Percentiles rank a stretch among this genome's conserved stretches.
These are phyloP conservation scores for Zaprionus taronus DNA, from an alignment of 1,140 invertebrate genomes.

Conservation along the genomic window DNA sequence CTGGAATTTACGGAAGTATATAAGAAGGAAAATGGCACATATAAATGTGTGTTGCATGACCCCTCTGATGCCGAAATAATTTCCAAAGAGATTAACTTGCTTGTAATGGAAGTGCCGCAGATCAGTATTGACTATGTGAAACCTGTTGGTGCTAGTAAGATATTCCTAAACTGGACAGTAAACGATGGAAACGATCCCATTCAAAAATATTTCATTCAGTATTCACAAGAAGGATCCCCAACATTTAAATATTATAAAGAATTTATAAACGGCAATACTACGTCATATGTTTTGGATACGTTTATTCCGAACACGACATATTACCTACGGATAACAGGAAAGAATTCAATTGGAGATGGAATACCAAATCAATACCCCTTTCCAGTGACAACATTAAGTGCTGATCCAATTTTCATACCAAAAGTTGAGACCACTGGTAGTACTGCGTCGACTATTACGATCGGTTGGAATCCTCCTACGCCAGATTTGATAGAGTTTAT, in stretches of 20 bases:
- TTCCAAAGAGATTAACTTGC: conserved; percentile 84
- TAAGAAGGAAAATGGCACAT: conserved; percentile 89
- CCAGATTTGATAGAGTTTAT: conserved; percentile 88
- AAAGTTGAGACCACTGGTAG: conserved; percentile 91
- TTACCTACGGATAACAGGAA: conserved; percentile 86
- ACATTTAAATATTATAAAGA: conserved; percentile 85
- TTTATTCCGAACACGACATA: conserved; percentile 88
- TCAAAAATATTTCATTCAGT: conserved; percentile 88
- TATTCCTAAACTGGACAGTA: conserved; percentile 93
- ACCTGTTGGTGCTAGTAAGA: conserved; percentile 89
- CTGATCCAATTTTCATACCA: conserved; percentile 91
- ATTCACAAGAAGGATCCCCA: conserved; percentile 86
- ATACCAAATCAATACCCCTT: conserved; percentile 85
- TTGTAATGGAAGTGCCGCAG: conserved; percentile 89
- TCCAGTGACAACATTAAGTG: conserved; percentile 87
- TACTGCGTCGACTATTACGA: conserved; percentile 90
- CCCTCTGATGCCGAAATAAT: conserved; percentile 58
- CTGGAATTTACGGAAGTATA: conserved; percentile 86
- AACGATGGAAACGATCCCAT: conserved; percentile 91
- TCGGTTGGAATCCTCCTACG: conserved; percentile 90
- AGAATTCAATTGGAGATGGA: conserved; percentile 85
- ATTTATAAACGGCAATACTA: conserved; percentile 86
- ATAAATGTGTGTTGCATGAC: conserved; percentile 85
- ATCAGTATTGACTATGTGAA: conserved; percentile 90
- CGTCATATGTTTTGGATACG: conserved; percentile 87